These are phyloP conservation scores for Orthosia cruda DNA, from an alignment of 2,888 invertebrate genomes.

Conservation along the genomic window DNA sequence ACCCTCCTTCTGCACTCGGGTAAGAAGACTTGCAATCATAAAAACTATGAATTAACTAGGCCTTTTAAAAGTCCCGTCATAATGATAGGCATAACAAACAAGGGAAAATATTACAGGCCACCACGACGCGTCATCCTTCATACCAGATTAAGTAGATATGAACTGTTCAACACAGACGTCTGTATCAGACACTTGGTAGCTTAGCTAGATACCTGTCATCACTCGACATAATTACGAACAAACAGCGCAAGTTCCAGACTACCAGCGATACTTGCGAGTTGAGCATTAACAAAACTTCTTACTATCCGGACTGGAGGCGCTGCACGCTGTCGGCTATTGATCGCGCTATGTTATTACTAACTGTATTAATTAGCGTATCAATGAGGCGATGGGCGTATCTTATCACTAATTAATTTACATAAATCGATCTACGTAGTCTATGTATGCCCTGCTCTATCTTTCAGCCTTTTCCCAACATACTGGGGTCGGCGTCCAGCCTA, in stretches of 20 bases:
- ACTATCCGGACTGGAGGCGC: not conserved
- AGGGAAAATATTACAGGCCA: too few relatives aligned
- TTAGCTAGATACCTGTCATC: not conserved
- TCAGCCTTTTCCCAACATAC: too few relatives aligned
- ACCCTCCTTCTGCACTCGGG: too few relatives aligned
- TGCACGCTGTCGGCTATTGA: constrained; percentile 26
- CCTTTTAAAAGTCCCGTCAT: too few relatives aligned
- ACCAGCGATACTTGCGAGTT: constrained; percentile 8
- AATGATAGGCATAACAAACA: too few relatives aligned
- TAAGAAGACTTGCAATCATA: too few relatives aligned
- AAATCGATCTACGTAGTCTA: not conserved
- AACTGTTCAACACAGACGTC: not conserved
- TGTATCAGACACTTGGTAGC: not conserved
- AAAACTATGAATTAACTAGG: too few relatives aligned
- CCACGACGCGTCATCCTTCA: too few relatives aligned
- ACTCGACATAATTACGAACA: not conserved
- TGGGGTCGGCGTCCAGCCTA: too few relatives aligned
- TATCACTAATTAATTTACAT: constrained; percentile 21
- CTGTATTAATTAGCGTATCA: constrained; percentile 3
- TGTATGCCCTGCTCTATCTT: too few relatives aligned
- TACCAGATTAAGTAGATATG: too few relatives aligned
- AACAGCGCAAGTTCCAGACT: constrained; percentile 15
- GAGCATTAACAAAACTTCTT: constrained; percentile 16
- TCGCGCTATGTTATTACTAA: not conserved
- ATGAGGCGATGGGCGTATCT: not conserved